Evolutionary conservation across 1,140 invertebrate genomes (phyloP), one percentile per base, ranked within the genome.

Genomic region (Drosophila guanche): DNA sequence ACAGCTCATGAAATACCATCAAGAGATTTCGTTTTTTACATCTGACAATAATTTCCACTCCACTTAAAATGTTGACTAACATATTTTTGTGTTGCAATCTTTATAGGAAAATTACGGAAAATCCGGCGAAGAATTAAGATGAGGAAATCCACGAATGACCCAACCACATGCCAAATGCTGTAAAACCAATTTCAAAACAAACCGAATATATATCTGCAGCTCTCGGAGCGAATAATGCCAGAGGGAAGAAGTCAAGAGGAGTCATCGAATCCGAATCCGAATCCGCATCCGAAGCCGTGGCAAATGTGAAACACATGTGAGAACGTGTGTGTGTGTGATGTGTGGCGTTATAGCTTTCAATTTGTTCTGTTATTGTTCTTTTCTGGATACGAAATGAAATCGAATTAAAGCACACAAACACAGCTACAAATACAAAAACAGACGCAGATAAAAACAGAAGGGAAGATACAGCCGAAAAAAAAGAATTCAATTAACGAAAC

Each of bases 241-340:
- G 53, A 70, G 50, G 33, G 25, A 66, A 25, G 20, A 66, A 25
- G 45, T 65, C 16, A 77, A 71, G 53, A 70, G 33, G 23, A 63
- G 63, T 33, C 25, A 56, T 41, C 27, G 33, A 10, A 0, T 37
- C 12, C 27, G 57, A 62, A 52, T 73, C 61, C 41, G 25, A 20
- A 53, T 68, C 56, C 22, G 46, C 43, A 37, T 1, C 33, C 33
- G 46, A 33, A 71, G 62, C 59, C 29, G 58, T 57, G 51, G 54
- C 71, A 68, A 84, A 84, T 86, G 68, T 88, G 83, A 88, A 88
- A 58, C 78, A 86, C 51, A 86, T 86, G 73, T 74, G 52, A 48
- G 41, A 14, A n/a, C 27, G 59, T 47, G 42, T 48, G 45, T 50
- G 42, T 65, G 27, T 29, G 27, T 37, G 33, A 10, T 37, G 33